Evolutionary conservation across 2,888 invertebrate species (phyloP).

Genomic region (Adineta ricciae): DNA sequence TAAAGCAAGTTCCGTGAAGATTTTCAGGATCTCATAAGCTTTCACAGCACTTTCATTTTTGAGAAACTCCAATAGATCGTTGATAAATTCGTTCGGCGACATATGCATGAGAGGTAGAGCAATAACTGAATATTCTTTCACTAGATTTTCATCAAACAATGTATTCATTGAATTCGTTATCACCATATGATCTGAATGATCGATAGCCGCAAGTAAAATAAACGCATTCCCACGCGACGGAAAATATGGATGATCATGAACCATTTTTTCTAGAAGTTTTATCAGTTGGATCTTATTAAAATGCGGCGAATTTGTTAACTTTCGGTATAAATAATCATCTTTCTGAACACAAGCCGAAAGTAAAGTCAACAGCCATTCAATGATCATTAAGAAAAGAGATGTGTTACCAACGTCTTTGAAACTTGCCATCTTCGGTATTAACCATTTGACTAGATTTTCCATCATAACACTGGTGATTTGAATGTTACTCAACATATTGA

Average conservation of each 20-base stretch:
- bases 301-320: not conserved
- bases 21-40: no score
- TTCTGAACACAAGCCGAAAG: not conserved
- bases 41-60: no score
- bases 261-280: not conserved
- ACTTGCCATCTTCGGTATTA: not conserved
- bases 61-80: not conserved
- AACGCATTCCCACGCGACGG: no score
- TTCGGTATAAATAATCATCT: not conserved
- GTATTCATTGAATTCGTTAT: not conserved
- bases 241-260: not conserved
- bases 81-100: not conserved
- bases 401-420: not conserved
- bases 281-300: not conserved
- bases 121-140: not conserved
- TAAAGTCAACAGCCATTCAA: not conserved
- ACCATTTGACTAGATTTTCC: not conserved
- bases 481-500: not conserved
- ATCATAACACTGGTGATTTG: not conserved
- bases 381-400: not conserved
- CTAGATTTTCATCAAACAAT: not conserved
- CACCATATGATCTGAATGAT: no score
- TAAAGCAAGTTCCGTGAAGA: no score
- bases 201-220: no score
- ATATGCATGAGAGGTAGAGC: not conserved